These are phyloP conservation scores for Urocynchramus pylzowi DNA, from an alignment of 2,113 vertebrate species.

Conservation along the genomic window DNA sequence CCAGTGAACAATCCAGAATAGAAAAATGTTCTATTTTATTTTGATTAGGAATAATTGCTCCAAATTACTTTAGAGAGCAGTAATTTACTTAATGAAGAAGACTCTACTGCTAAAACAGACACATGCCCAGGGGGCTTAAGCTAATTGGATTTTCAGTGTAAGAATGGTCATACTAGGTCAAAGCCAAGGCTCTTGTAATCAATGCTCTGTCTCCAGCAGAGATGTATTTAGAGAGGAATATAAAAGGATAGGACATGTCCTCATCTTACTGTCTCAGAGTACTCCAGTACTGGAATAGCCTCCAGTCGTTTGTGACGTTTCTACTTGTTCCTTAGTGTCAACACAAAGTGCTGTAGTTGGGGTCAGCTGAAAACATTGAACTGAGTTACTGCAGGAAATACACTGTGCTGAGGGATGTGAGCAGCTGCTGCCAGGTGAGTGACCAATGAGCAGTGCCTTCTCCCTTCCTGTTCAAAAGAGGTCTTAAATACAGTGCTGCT, in stretches of 20 bases:
- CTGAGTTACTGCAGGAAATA: background rate
- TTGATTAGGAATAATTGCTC: background rate
- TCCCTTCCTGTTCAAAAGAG: background rate
- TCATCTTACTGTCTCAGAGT: background rate
- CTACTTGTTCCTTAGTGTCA: background rate
- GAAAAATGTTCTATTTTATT: background rate
- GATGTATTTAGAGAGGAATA: background rate
- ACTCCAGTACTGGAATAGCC: background rate
- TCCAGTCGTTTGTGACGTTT: background rate
- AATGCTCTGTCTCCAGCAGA: background rate
- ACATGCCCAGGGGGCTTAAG: background rate
- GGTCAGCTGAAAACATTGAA: background rate
- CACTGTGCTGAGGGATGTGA: background rate
- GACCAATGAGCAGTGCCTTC: background rate
- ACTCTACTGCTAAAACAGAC: background rate
- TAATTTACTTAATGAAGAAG: background rate
- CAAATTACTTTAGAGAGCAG: background rate
- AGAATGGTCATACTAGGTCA: background rate
- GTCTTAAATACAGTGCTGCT: background rate
- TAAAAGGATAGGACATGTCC: background rate
- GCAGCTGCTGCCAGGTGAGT: background rate
- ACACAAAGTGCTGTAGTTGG: background rate
- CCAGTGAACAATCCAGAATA: background rate
- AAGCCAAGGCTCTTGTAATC: background rate
- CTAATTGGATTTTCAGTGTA: background rate